Percentiles rank a stretch among this genome's conserved stretches.
phyloP scores from a whole-genome alignment of 2,113 vertebrate species.

The Sylvilagus bachmani region DNA sequence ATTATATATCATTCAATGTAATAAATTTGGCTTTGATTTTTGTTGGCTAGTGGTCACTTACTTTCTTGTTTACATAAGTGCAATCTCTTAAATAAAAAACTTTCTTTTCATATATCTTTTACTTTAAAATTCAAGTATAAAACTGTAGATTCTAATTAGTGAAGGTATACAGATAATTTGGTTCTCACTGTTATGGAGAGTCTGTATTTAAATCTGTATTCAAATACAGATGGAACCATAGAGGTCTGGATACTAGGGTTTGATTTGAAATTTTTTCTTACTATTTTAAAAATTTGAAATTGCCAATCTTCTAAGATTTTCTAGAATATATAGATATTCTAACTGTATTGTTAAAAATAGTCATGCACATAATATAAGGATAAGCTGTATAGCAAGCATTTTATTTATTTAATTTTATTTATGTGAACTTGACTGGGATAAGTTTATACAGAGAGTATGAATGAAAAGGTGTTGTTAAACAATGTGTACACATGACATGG shows the following conservation, averaged over 20 bases:
- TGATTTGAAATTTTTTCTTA: not conserved
- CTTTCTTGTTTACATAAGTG: not conserved
- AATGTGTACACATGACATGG: not conserved
- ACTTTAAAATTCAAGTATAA: slow-evolving; percentile 40
- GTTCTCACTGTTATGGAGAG: not conserved
- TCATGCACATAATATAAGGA: not conserved
- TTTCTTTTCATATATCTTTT: slow-evolving; percentile 12
- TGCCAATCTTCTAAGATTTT: not conserved
- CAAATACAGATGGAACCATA: not conserved
- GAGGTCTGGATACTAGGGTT: not conserved
- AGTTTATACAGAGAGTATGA: not conserved
- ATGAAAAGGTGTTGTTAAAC: not conserved
- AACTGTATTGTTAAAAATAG: not conserved
- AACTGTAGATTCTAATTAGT: not conserved
- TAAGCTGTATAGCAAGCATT: not conserved
- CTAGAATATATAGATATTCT: not conserved
- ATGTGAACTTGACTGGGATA: not conserved
- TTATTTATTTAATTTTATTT: slow-evolving; percentile 24
- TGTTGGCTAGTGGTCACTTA: not conserved
- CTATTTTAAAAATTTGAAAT: slow-evolving; percentile 37
- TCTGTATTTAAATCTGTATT: not conserved
- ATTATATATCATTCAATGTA: not conserved
- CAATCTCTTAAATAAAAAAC: not conserved
- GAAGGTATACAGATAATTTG: not conserved
- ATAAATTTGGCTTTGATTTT: not conserved